phyloP scores from a whole-genome alignment of 1,140 invertebrate species.

The Frieseomelitta varia region DNA sequence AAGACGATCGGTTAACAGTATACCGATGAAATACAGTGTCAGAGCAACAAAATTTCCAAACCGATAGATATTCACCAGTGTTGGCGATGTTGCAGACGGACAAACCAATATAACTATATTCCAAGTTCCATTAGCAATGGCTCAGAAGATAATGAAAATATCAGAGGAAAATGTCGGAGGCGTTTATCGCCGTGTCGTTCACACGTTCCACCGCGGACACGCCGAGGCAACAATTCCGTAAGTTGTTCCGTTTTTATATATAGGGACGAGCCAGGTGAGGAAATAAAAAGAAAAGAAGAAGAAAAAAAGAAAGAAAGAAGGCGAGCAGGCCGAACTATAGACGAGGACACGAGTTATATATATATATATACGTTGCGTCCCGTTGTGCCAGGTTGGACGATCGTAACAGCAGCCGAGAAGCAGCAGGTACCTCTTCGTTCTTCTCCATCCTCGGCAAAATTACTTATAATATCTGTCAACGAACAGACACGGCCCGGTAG shows the following conservation, averaged over 20 bases:
- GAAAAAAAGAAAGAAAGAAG: neutral
- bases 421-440: conserved; percentile 31
- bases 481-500: conserved; percentile 58
- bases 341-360: conserved; percentile 58
- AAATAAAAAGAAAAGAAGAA: conserved; percentile 40
- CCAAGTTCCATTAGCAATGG: neutral
- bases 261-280: conserved; percentile 2
- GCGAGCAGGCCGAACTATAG: conserved; percentile 41
- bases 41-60: no score
- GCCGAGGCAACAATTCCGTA: conserved; percentile 7
- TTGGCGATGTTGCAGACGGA: no score
- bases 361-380: conserved; percentile 53
- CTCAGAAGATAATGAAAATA: conserved; percentile 23
- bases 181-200: conserved; percentile 15
- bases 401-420: conserved; percentile 64
- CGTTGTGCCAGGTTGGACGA: conserved; percentile 65
- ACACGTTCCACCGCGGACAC: neutral
- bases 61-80: no score
- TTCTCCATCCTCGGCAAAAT: conserved; percentile 61
- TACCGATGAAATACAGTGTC: no score
- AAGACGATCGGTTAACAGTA: no score
- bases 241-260: conserved; percentile 33
- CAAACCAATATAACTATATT: no score
- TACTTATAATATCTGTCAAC: conserved; percentile 73
- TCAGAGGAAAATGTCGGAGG: neutral